A percentile compares a stretch with the other conserved stretches of the same genome.
Evolutionary conservation across 2,113 vertebrate species (phyloP).

Genomic region (Sinosuthora webbiana): DNA sequence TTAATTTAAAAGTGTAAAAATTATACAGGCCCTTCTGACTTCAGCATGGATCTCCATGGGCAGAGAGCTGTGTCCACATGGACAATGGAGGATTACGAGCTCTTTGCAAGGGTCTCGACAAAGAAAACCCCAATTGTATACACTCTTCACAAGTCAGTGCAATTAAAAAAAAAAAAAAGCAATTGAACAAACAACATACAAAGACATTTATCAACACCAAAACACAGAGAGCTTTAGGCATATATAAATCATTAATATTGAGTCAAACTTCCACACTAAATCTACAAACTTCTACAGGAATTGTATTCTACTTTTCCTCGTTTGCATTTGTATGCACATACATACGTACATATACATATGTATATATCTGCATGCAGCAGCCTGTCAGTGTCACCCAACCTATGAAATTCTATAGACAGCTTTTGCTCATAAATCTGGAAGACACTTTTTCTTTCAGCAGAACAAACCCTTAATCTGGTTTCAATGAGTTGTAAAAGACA

Average conservation of each 20-base stretch:
- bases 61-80: not conserved
- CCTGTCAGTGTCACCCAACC: not conserved
- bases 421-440: constrained; percentile 23
- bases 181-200: not conserved
- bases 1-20: not conserved
- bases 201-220: not conserved
- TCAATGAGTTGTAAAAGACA: constrained; percentile 54
- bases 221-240: not conserved
- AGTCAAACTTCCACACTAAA: not conserved
- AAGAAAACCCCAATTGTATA: not conserved
- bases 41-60: not conserved
- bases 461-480: constrained; percentile 37
- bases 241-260: not conserved
- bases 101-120: not conserved
- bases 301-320: not conserved
- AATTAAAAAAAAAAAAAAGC: not conserved
- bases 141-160: not conserved
- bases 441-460: constrained; percentile 36
- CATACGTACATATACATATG: accelerated
- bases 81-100: not conserved
- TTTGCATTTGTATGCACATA: not conserved
- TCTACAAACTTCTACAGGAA: not conserved
- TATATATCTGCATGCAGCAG: not conserved
- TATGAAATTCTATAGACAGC: not conserved
- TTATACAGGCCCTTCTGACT: not conserved